A percentile compares a stretch with the other conserved stretches of the same genome.
These are phyloP conservation scores for Mayetiola destructor DNA, from an alignment of 2,888 invertebrate genomes.

Conservation along the genomic window DNA sequence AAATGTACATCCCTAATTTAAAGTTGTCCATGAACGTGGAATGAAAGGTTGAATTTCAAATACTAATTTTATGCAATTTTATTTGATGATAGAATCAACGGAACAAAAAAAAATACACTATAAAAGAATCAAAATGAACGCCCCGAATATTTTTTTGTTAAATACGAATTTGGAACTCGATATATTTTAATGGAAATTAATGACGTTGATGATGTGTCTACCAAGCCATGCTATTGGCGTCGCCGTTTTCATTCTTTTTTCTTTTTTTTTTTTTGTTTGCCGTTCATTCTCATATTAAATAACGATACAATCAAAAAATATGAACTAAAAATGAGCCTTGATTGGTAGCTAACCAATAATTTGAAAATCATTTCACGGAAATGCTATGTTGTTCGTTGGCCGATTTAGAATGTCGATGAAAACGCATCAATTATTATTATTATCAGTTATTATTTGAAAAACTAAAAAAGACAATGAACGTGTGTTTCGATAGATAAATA, in stretches of 20 bases:
- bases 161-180: neutral
- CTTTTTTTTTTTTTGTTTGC: neutral
- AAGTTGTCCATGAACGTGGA: no score
- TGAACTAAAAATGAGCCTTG: neutral
- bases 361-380: neutral
- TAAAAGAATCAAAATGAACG: neutral
- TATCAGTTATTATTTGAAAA: neutral
- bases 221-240: slow-evolving; percentile 1
- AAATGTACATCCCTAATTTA: no score
- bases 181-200: no score
- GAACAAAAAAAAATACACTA: neutral
- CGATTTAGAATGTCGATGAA: no score
- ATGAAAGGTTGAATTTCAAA: slow-evolving; percentile 1
- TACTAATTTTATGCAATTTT: slow-evolving; percentile 11
- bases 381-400: no score
- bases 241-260: neutral
- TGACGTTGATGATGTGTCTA: slow-evolving; percentile 8
- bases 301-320: no score
- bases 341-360: slow-evolving; percentile 5
- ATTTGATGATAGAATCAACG: neutral
- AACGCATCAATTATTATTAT: neutral
- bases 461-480: no score
- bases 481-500: slow-evolving; percentile 12
- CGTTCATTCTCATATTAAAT: neutral
- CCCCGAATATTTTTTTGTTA: neutral